Conservation (phyloP, 2,113 vertebrate species). For the Clarias magur region DNA sequence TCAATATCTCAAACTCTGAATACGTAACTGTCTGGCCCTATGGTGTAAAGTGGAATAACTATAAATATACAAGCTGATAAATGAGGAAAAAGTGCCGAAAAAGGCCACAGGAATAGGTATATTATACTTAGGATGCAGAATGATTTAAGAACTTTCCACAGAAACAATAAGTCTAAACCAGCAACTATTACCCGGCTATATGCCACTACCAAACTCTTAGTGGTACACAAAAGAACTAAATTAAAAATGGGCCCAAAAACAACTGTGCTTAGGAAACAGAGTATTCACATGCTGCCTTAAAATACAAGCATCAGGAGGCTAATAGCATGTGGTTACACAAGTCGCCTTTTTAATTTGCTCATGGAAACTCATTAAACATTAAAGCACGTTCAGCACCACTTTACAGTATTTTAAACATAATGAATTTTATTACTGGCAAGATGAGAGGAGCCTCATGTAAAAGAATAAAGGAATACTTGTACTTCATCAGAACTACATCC, state of each 20-base stretch:
- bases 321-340: not conserved
- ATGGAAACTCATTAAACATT: not conserved
- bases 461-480: not conserved
- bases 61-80: not conserved
- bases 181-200: not conserved
- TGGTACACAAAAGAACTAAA: too few relatives aligned
- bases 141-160: not conserved
- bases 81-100: not conserved
- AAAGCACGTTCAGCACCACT: not conserved
- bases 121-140: not conserved
- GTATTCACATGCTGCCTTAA: not conserved
- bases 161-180: not conserved
- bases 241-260: not conserved
- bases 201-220: too few relatives aligned
- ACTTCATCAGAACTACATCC: not conserved
- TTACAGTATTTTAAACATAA: not conserved
- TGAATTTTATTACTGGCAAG: not conserved
- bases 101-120: not conserved
- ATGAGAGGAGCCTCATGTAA: not conserved
- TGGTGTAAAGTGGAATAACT: not conserved
- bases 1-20: not conserved
- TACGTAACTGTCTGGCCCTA: not conserved
- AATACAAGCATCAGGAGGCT: not conserved
- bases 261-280: not conserved
- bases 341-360: not conserved